Evolutionary conservation across 2,797 vertebrate genomes (phyloP), one percentile per base, ranked within the genome.

Genomic region (Phoeniculus purpureus): DNA sequence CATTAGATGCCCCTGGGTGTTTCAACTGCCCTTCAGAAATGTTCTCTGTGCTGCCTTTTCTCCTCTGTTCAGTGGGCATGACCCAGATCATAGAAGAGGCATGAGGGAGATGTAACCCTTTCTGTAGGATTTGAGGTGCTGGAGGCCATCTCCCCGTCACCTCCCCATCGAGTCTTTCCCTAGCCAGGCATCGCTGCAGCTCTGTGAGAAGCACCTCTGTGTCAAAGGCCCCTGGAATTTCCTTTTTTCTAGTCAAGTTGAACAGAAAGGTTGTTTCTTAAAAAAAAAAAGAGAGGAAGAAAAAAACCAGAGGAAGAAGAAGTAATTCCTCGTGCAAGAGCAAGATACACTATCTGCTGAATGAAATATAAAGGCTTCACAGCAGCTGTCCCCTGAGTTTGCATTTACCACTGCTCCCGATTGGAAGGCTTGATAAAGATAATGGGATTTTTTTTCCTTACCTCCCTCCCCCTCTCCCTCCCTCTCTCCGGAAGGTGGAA

Each of bases 401-500:
- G 96, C 97, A 97, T 98, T 98, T 97, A 97, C 93, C 20, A 13
- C 92, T 91, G 92, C 94, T 96, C 94, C 96, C 88, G 98, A 98
- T 98, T 95, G 94, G 92, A 96, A 95, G 91, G 94, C 74, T 94
- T 97, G 98, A 98, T 98, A 98, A 98, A 97, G 96, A 97, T 98
- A 98, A 98, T 98, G 97, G 98, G 97, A 98, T 98, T 71, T 98
- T 98, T 90, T 43, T 14, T 43, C 13, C 43, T 16, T 96, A 75
- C 81, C 90, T 96, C 94, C 93, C 87, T 73, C 81, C 91, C 89
- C 64, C 61, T 89, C 92, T 97, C 85, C 87, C 89, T 96, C 94
- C 75, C 75, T 96, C 94, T 93, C 95, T 94, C 96, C 73, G 74
- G 92, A 97, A 96, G 94, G 94, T 96, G 89, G 96, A 97, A 97